Evolutionary conservation across 1,140 invertebrate genomes (phyloP).

Genomic region (Vollenhovia emeryi): DNA sequence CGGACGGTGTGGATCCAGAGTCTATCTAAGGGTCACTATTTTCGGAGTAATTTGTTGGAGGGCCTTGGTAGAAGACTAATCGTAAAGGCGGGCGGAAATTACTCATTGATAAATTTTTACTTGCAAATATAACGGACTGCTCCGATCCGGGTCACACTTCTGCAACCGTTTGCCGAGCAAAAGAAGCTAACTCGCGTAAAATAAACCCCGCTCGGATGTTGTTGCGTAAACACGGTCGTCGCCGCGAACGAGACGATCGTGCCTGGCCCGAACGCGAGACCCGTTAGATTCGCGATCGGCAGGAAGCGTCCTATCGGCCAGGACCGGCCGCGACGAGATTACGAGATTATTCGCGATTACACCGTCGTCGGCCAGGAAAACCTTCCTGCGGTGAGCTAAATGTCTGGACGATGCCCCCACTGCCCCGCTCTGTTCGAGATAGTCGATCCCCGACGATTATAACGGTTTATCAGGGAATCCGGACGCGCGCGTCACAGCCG

Average conservation of each 20-base stretch:
- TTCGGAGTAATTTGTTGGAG: too few relatives aligned
- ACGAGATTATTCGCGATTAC: slow-evolving; percentile 9
- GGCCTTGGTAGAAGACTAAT: too few relatives aligned
- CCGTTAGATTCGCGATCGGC: slow-evolving; percentile 19
- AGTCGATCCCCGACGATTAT: slow-evolving; percentile 26
- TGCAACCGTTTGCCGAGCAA: neutral
- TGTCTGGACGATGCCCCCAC: neutral
- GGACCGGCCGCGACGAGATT: slow-evolving; percentile 35
- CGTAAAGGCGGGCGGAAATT: too few relatives aligned
- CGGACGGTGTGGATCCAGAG: too few relatives aligned
- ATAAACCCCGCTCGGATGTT: neutral
- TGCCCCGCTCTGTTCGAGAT: neutral
- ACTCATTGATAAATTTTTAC: neutral
- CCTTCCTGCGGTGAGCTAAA: slow-evolving; percentile 35
- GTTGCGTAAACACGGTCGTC: neutral
- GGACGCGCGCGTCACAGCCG: slow-evolving; percentile 29
- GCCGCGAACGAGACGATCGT: neutral
- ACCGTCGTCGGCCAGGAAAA: neutral
- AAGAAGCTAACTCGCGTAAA: neutral
- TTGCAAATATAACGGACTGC: neutral
- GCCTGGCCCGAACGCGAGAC: neutral
- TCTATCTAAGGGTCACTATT: too few relatives aligned
- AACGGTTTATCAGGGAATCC: slow-evolving; percentile 59
- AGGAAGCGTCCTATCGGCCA: slow-evolving; percentile 23
- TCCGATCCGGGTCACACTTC: neutral